Evolutionary conservation across 2,888 invertebrate species (phyloP), one percentile per base, ranked within the genome.

Genomic region (Neria commutata): DNA sequence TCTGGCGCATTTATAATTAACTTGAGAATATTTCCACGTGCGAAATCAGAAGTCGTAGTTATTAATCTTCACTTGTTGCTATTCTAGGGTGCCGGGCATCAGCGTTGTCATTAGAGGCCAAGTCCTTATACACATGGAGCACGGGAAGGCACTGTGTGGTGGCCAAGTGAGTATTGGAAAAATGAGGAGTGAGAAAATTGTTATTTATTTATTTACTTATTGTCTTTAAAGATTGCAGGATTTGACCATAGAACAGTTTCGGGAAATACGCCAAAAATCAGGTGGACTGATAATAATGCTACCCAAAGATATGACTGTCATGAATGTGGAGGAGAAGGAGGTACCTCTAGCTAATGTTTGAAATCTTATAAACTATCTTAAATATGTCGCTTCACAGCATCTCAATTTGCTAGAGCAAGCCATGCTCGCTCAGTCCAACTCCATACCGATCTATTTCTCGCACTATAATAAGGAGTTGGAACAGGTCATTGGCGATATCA

Each of bases 91-190:
- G 94, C 76, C 88, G 95, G 65, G 90, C 89, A 75, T 89, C 95
- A 16, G 86, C 90, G 17, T 86, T 97, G 67, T 95, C 94, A 70
- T 84, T 95, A 68, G 96, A 97, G 83, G 95, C 94, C 8, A 88
- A 93, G 67, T 92, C 95, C 0, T 81, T 95, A 3, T 87, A 88
- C 54, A 89, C 91, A 24, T 94, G 92, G 90, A 89, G 89, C 72
- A 91, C 93, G 16, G 89, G 91, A n/a, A 87, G 96, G 45, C 93
- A 95, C 79, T 96, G 96, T 80, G 89, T 95, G 2, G 86, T 96
- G 16, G 87, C 92, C 2, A 87, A 89, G 66, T 82, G 69, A 71
- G 71, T 58, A n/a, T 14, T 46, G 17, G 33, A 21, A 24, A n/a
- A n/a, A n/a, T n/a, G n/a, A n/a, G n/a, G n/a, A n/a, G n/a, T n/a